Base-by-base conservation (phyloP, 2,797 vertebrate genomes). In the Myotis findleyi region DNA sequence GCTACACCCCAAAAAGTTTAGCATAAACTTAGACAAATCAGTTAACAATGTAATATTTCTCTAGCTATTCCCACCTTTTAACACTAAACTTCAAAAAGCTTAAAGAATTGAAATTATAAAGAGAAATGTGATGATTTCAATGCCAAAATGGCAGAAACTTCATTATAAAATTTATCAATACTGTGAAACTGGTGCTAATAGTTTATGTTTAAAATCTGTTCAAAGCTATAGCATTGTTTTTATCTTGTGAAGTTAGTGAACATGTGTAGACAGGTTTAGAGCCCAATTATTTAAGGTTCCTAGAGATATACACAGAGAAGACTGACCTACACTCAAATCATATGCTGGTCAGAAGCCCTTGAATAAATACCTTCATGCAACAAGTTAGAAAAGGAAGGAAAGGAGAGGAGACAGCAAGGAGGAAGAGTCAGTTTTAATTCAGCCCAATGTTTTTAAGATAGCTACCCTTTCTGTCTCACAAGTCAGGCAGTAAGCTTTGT, bases 231-330 rank as follows among this genome's bases (percentile, higher is more conserved):
- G 51, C 77, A 80, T 57, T 95, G 84, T 85, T 93, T 94, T 84
- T 66, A 64, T 68, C 94, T 92, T 7, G 49, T 85, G 79, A 95
- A 41, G 73, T 64, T 87, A 76, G 53, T n/a, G 96, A 97, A 96
- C 96, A 82, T 97, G 97, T 95, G 93, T 33, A 96, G 85, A 25
- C 87, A 16, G 86, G 95, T 89, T 96, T 96, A 80, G 76, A 95
- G 59, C 91, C 93, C 82, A 89, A 96, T 62, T 97, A 96, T 96
- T 90, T 96, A 66, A 93, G 80, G 94, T 91, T 94, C 84, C 77
- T 87, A 92, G 62, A 96, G 85, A 94, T 85, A 64, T 11, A 94
- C 92, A 80, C 38, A 80, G 75, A 89, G 68, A 72, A 92, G 75
- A 84, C 30, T 89, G 30, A 95, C 89, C 84, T 85, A 59, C 79